Evolutionary conservation across 2,113 vertebrate genomes (phyloP), one percentile per base, ranked within the genome.

Genomic region (Rhynchopsitta pachyrhyncha): DNA sequence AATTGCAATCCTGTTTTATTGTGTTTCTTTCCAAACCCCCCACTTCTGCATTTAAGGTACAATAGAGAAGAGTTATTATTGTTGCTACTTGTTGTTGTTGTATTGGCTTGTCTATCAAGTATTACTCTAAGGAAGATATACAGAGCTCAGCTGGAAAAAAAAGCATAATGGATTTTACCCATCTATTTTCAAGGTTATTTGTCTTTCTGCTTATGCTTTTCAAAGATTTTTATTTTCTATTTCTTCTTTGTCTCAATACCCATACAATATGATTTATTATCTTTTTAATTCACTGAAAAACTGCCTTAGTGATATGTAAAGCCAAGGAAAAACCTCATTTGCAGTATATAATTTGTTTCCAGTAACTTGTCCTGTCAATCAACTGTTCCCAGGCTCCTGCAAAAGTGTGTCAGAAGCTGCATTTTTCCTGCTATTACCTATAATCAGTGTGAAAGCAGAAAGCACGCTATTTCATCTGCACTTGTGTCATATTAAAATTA

Each of bases 321-420:
- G 53, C 62, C 84, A 75, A 83, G n/a, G 55, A 81, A 75, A 92
- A 93, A 64, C 44, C 66, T 95, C 52, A 44, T 96, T 87, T 96
- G 52, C 62, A 71, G 77, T 47, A 68, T 69, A 23, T 46, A 82
- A 87, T 91, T 93, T 76, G 22, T 73, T 92, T 75, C 63, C 87
- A 91, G 88, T 70, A 80, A 75, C 64, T 67, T n/a, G 31, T n/a
- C 62, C 52, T 95, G 93, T 92, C 96, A 93, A 79, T 95, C 96
- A 91, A 0, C 52, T 60, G 46, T 27, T 53, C 71, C 79, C 67
- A 89, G 19, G 25, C 62, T 94, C 62, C 74, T 1, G 7, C 57
- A 69, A 55, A 92, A 82, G 35, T 91, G 11, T 91, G 77, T 71
- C 77, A 92, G 74, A 88, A 89, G 28, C 60, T 52, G 47, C 19